Conservation (phyloP, 1,140 invertebrate species). For the Elymnias hypermnestra region DNA sequence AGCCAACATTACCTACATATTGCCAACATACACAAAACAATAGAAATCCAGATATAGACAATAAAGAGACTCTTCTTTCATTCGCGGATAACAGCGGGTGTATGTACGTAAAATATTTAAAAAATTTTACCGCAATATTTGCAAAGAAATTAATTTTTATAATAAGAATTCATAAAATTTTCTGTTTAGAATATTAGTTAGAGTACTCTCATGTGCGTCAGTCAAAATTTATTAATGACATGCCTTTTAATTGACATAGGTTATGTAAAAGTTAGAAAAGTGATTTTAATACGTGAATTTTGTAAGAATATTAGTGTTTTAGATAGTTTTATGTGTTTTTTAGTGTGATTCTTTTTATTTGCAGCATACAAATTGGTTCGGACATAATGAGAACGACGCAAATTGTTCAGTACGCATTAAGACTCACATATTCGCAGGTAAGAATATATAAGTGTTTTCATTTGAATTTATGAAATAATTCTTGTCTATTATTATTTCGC, state of each 20-base stretch:
- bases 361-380: constrained; percentile 42
- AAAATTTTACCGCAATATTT: too few relatives aligned
- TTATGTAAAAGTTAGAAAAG: constrained; percentile 46
- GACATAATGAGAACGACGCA: constrained; percentile 68
- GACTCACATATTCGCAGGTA: constrained; percentile 73
- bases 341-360: constrained; percentile 47
- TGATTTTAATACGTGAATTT: constrained; percentile 25
- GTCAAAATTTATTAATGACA: constrained; percentile 39
- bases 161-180: background rate
- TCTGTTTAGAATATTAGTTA: background rate
- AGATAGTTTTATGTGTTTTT: constrained; percentile 34
- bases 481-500: too few relatives aligned
- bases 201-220: constrained; percentile 9
- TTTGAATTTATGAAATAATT: too few relatives aligned
- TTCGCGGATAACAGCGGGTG: constrained; percentile 50
- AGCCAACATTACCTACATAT: too few relatives aligned
- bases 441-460: constrained; percentile 24
- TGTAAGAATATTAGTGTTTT: constrained; percentile 34
- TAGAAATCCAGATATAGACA: constrained; percentile 4
- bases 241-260: constrained; percentile 27
- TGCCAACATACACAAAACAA: constrained; percentile 6
- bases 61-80: constrained; percentile 43
- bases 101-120: constrained; percentile 43
- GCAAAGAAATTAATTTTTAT: too few relatives aligned
- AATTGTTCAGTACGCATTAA: constrained; percentile 62